Conservation (phyloP, 37 sponge, comb jelly and placozoan species). For the Petrosia ficiformis region DNA sequence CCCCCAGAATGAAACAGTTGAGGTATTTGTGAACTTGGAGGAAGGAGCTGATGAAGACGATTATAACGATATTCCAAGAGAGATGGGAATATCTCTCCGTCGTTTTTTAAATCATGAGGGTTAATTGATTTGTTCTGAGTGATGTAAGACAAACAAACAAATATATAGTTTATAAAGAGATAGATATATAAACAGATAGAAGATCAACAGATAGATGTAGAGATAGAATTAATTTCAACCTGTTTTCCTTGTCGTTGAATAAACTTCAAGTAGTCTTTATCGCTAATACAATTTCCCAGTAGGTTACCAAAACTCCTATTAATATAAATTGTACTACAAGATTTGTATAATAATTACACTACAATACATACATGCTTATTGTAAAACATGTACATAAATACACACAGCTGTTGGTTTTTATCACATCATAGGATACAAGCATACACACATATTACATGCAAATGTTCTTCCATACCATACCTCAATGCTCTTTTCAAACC, state of each 20-base stretch:
- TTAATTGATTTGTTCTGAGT: background rate
- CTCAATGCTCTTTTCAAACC: constrained; percentile 83
- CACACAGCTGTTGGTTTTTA: background rate
- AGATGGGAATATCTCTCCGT: constrained; percentile 26
- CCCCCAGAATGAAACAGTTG: too few species aligned
- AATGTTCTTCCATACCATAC: constrained; percentile 7
- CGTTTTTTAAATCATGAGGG: constrained; percentile 6
- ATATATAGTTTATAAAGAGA: too few species aligned
- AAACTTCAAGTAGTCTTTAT: constrained; percentile 50
- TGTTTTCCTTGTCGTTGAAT: constrained; percentile 36
- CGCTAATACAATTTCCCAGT: constrained; percentile 79
- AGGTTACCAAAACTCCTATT: constrained; percentile 50
- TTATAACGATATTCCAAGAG: constrained; percentile 27
- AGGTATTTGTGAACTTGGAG: background rate
- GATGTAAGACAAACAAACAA: background rate
- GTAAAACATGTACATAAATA: too few species aligned
- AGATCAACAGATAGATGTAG: too few species aligned
- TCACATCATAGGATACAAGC: background rate
- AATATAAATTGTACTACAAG: background rate
- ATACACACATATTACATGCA: background rate
- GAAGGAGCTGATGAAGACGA: background rate
- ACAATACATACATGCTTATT: too few species aligned
- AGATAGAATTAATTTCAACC: background rate
- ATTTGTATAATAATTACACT: too few species aligned
- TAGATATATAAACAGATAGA: too few species aligned